Evolutionary conservation across 2,888 invertebrate species (phyloP), one percentile per base, ranked within the genome.

Genomic region (Dolichomitus sp.): DNA sequence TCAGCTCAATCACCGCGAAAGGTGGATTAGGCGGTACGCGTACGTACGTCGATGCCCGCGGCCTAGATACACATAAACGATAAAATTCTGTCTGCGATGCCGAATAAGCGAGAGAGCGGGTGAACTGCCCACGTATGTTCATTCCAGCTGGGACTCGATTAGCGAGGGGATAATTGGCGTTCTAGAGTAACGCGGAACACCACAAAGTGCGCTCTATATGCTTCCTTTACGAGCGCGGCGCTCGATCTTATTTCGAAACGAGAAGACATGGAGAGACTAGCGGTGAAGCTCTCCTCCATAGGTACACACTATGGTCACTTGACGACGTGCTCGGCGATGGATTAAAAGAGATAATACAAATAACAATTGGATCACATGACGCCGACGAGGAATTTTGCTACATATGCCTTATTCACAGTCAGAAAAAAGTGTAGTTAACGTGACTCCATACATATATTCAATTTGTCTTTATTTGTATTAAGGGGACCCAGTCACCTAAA

Each of bases 151-250:
- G 45, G 65, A 72, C 72, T 72, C 72, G 78, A 79, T 79, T 79
- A 72, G 65, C 79, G 59, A 37, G 65, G 57, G 50, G 72, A 79
- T 79, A 79, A 79, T 79, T 79, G 79, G 72, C 72, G 72, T 72
- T 79, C 65, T 65, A 69, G 42, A 48, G 48, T 7, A 11, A 52
- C 37, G 33, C 52, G 52, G 50, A 30, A 17, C 14, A 50, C n/a
- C 68, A 11, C 57, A n/a, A 69, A 54, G 37, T 40, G 11, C 69
- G 59, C 9, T 70, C 42, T 30, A 42, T 57, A 30, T 45, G 63
- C 40, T 54, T 54, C 69, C 37, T 69, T 77, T 61, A 40, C 76
- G 69, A 77, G 59, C 54, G 45, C n/a, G 14, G 33, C 33, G 68
- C 33, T 76, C 76, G 70, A 70, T 54, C 70, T 72, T 65, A 63